Evolutionary conservation across 2,113 vertebrate genomes (phyloP).

Genomic region (Platanista minor): DNA sequence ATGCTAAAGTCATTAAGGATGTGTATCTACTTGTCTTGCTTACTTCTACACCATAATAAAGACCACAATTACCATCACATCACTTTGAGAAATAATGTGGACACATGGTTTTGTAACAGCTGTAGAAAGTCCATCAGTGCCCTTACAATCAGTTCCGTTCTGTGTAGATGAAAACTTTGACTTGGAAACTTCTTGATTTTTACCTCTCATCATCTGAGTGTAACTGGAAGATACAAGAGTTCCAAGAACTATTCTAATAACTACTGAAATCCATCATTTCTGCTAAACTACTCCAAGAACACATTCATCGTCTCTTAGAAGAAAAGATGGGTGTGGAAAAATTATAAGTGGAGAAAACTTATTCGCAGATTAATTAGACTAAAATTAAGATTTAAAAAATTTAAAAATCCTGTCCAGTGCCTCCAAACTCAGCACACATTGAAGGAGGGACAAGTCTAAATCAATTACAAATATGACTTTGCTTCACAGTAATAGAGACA

Average conservation of each 20-base stretch:
- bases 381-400: background rate
- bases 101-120: slow-evolving; percentile 69
- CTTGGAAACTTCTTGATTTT: background rate
- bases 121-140: slow-evolving; percentile 61
- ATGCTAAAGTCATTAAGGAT: slow-evolving; percentile 54
- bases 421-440: background rate
- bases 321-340: background rate
- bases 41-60: slow-evolving; percentile 11
- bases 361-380: slow-evolving; percentile 64
- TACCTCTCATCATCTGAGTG: background rate
- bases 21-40: slow-evolving; percentile 52
- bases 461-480: slow-evolving; percentile 61
- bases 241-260: background rate
- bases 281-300: background rate
- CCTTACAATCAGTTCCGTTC: slow-evolving; percentile 31
- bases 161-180: background rate
- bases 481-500: slow-evolving; percentile 22
- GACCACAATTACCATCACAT: slow-evolving; percentile 52
- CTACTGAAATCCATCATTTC: slow-evolving; percentile 6
- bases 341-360: slow-evolving; percentile 21
- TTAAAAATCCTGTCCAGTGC: slow-evolving; percentile 23
- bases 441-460: slow-evolving; percentile 49
- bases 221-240: background rate
- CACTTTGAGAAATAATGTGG: slow-evolving; percentile 73
- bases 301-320: background rate